Evolutionary conservation across 2,797 vertebrate genomes (phyloP).

Genomic region (Scleropages formosus): DNA sequence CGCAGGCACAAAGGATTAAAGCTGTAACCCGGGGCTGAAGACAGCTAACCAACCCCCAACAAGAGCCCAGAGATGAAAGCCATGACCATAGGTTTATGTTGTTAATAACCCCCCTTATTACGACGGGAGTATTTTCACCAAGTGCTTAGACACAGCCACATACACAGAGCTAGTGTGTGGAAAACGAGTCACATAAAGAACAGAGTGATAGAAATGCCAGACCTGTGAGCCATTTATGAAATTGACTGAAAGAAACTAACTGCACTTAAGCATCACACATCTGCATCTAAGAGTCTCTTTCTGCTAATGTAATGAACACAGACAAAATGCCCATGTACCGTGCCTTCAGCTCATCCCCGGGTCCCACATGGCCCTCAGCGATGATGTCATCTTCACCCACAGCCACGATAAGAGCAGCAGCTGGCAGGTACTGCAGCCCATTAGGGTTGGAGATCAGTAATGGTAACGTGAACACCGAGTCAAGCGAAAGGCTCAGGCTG

Average conservation of each 20-base stretch:
- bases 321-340: background rate
- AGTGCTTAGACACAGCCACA: background rate
- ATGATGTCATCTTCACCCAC: slow-evolving; percentile 19
- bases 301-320: too few relatives aligned
- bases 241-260: too few relatives aligned
- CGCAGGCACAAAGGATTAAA: too few relatives aligned
- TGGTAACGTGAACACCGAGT: background rate
- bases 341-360: background rate
- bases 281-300: too few relatives aligned
- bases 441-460: slow-evolving; percentile 24
- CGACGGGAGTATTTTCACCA: too few relatives aligned
- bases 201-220: too few relatives aligned
- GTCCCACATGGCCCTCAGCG: slow-evolving; percentile 17
- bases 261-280: too few relatives aligned
- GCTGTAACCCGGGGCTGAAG: background rate
- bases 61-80: background rate
- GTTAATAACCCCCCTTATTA: too few relatives aligned
- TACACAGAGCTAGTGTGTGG: too few relatives aligned
- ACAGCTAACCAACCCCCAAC: background rate
- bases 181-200: too few relatives aligned
- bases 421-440: background rate
- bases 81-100: background rate
- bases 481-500: background rate
- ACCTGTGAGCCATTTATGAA: too few relatives aligned
- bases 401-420: slow-evolving; percentile 20